Percentiles rank a stretch among this genome's conserved stretches.
Conservation (phyloP, 2,113 vertebrate species). For the Stegostoma tigrinum region DNA sequence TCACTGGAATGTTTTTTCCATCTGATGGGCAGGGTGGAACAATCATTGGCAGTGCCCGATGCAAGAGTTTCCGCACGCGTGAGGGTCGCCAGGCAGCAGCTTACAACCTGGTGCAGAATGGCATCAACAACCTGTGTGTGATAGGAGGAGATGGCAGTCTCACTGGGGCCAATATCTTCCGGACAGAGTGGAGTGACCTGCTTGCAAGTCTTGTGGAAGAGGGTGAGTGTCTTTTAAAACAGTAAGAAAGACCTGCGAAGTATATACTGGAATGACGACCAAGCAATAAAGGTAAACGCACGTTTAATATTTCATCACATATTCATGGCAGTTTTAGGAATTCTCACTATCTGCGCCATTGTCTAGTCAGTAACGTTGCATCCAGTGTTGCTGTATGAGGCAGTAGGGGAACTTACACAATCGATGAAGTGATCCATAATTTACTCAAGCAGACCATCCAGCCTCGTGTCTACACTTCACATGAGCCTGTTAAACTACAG, state of each 20-base stretch:
- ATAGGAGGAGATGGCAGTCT: constrained; percentile 90
- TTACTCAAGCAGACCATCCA: not conserved
- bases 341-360: not conserved
- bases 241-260: not conserved
- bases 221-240: constrained; percentile 51
- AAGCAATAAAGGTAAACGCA: not conserved
- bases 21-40: constrained; percentile 71
- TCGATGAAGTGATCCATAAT: not conserved
- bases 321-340: not conserved
- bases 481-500: not conserved
- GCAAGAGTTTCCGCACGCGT: constrained; percentile 75
- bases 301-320: not conserved
- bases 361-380: not conserved
- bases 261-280: not conserved
- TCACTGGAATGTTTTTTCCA: not conserved
- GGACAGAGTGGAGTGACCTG: constrained; percentile 76
- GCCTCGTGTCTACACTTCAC: not conserved
- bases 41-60: constrained; percentile 83
- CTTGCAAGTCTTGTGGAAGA: constrained; percentile 72
- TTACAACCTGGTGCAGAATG: constrained; percentile 76
- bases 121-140: constrained; percentile 90
- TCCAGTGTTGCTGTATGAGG: not conserved
- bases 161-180: constrained; percentile 84
- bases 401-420: not conserved
- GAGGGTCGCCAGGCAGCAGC: constrained; percentile 72